phyloP scores from a whole-genome alignment of 2,888 invertebrate genomes.

The Acanthosepion pharaonis region DNA sequence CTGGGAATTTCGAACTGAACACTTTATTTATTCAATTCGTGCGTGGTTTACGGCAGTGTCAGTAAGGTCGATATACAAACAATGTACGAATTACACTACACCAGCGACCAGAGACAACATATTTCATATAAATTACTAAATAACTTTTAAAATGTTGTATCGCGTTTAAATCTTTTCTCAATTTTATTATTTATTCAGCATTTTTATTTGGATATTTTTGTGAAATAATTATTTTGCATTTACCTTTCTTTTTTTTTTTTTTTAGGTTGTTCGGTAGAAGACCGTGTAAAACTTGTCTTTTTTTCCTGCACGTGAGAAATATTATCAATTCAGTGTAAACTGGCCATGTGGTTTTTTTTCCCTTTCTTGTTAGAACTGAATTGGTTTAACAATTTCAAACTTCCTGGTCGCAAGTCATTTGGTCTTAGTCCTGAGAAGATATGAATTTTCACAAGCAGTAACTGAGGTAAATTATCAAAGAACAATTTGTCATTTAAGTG shows the following conservation, averaged over 20 bases:
- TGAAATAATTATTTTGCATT: no score
- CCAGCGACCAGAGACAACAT: no score
- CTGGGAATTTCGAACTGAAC: no score
- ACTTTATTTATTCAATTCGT: no score
- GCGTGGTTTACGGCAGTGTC: no score
- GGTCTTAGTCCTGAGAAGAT: not conserved
- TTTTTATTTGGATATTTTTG: no score
- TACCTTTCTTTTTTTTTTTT: not conserved
- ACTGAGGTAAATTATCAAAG: not conserved
- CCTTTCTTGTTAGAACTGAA: not conserved
- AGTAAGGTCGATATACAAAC: no score
- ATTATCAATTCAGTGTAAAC: not conserved
- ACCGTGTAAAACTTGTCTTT: not conserved
- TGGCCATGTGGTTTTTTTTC: not conserved
- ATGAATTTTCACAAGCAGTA: not conserved
- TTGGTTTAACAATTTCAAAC: not conserved
- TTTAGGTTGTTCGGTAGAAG: not conserved
- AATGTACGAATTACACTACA: no score
- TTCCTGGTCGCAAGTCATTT: not conserved
- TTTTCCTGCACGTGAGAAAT: not conserved
- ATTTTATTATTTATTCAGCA: no score
- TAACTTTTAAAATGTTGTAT: no score
- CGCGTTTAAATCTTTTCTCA: no score
- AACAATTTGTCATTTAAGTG: not conserved
- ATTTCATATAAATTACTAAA: no score